Evolutionary conservation across 2,888 invertebrate species (phyloP).

Genomic region (Zygogramma bicolorata): DNA sequence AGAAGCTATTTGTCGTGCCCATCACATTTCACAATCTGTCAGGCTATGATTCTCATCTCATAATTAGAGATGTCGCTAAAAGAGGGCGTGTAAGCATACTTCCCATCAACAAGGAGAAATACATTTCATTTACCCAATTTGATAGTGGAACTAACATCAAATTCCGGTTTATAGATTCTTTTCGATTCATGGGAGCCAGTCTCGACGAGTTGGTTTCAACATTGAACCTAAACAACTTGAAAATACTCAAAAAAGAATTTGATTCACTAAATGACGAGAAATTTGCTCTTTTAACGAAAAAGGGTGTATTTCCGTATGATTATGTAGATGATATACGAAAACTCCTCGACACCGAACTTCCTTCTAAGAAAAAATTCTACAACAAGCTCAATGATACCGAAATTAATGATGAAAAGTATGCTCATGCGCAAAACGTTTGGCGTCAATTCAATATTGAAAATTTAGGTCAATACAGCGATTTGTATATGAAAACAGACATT

Average conservation of each 20-base stretch:
- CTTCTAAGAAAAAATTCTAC: slow-evolving; percentile 12
- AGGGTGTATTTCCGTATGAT: slow-evolving; percentile 20
- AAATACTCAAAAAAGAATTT: slow-evolving; percentile 16
- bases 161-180: slow-evolving; percentile 33
- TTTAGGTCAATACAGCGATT: slow-evolving; percentile 49
- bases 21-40: slow-evolving; percentile 57
- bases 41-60: slow-evolving; percentile 55
- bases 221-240: slow-evolving; percentile 14
- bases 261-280: background rate
- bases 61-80: slow-evolving; percentile 50
- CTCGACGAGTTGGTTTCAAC: background rate
- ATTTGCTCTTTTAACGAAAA: slow-evolving; percentile 6
- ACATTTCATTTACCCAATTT: slow-evolving; percentile 53
- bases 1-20: slow-evolving; percentile 52
- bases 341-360: slow-evolving; percentile 23
- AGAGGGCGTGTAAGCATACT: slow-evolving; percentile 47
- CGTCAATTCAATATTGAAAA: slow-evolving; percentile 46
- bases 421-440: slow-evolving; percentile 52
- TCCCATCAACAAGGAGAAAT: slow-evolving; percentile 54
- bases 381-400: slow-evolving; percentile 8
- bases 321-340: slow-evolving; percentile 13
- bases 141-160: slow-evolving; percentile 11
- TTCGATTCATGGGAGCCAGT: background rate
- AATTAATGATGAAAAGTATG: slow-evolving; percentile 42
- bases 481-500: slow-evolving; percentile 55